Base-by-base conservation (phyloP, 2,797 vertebrate genomes). In the Chloroceryle inda region DNA sequence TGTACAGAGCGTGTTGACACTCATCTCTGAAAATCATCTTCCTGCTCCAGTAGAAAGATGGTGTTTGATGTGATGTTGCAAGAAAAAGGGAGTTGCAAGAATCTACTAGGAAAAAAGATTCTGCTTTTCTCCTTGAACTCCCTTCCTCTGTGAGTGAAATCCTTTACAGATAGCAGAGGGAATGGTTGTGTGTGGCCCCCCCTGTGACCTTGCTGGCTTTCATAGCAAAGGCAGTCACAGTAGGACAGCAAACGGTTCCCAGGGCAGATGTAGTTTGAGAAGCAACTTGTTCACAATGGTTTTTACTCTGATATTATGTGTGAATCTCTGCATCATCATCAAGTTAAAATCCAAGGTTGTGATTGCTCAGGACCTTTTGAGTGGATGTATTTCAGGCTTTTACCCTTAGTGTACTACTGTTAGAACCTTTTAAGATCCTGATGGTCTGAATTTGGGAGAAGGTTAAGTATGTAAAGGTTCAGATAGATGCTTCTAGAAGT, bases 171-270 rank as follows among this genome's bases (percentile, higher is more conserved):
- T 53, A 66, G n/a, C 26, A 42, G 24, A 9, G 17, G 23, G 66
- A 75, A 23, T 58, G 20, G 18, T 40, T 52, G 14, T 29, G 7
- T 49, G 40, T 38, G n/a, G 15, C 44, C 15, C 38, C 15, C 52
- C 20, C 23, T 27, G 15, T 44, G 53, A 21, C 58, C 20, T 9
- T 52, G 23, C 69, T 84, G 76, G 13, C 38, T 71, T 37, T 87
- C 17, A 1, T 2, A 11, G 79, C 17, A 76, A 53, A 26, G 26
- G 13, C 21, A 37, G 13, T 0, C 79, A 29, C 15, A 0, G 37
- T 38, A n/a, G 37, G 26, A 26, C 29, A 80, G 72, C 26, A 56
- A 17, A 31, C 26, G 19, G 10, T 66, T 88, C 38, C 52, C 59
- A 38, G 68, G 24, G 12, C 8, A 58, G n/a, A 3, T 50, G 15